Base-by-base conservation (phyloP, 2,888 invertebrate genomes). In the Chaetoderma sp. region DNA sequence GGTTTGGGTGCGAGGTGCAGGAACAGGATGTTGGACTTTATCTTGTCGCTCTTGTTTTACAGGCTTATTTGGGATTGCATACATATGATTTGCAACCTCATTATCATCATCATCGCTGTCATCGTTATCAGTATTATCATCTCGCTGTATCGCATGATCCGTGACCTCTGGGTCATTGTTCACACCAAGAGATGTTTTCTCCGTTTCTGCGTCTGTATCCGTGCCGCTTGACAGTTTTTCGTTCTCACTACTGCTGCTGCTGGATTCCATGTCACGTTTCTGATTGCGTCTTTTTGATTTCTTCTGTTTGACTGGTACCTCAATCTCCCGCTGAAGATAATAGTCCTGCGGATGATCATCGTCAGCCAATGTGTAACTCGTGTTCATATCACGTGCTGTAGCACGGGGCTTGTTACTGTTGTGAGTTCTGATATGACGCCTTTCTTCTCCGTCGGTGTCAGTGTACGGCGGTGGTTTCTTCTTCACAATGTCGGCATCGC, bases 331-430 rank as follows among this genome's bases (percentile, higher is more conserved):
- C 64, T 81, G 79, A 16, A 76, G 68, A 61, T 74, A 73, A 13
- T 62, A 70, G 55, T 74, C 68, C 60, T 78, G 78, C 8, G 76
- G 74, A 54, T 77, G 75, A 52, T 74, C 71, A 61, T 80, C 79
- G 54, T 78, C 73, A 13, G 75, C 74, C 60, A 73, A 75, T 4
- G 75, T 75, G 67, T 71, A 78, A 25, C n/a, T n/a, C n/a, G n/a
- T n/a, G n/a, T n/a, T n/a, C n/a, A n/a, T n/a, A n/a, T n/a, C n/a
- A n/a, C n/a, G n/a, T n/a, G n/a, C n/a, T n/a, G n/a, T n/a, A n/a
- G n/a, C n/a, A n/a, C n/a, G n/a, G n/a, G n/a, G n/a, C n/a, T n/a
- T n/a, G n/a, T n/a, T n/a, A n/a, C n/a, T n/a, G n/a, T n/a, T n/a
- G n/a, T n/a, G n/a, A n/a, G n/a, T n/a, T n/a, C n/a, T n/a, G n/a